Conservation (phyloP, 2,797 vertebrate species). For the Hippopotamyrus pictus region DNA sequence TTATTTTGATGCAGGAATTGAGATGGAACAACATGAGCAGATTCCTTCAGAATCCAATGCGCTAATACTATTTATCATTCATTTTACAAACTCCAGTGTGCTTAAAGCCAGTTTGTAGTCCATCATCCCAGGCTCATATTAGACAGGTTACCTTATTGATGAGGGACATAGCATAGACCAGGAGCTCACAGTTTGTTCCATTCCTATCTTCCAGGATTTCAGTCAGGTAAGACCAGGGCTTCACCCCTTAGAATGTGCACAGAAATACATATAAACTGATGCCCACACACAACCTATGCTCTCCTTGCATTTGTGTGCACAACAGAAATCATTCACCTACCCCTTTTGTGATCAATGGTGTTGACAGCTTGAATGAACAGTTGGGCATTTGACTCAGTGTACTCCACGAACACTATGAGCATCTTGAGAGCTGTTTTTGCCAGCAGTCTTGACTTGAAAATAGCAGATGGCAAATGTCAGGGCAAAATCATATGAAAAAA, state of each 20-base stretch:
- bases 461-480: background rate
- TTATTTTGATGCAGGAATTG: background rate
- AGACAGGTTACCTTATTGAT: conserved; percentile 80
- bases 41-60: background rate
- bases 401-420: conserved; percentile 92
- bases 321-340: conserved; percentile 48
- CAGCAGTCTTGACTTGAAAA: conserved; percentile 79
- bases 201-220: conserved; percentile 78
- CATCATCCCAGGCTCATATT: background rate
- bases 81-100: background rate
- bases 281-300: background rate
- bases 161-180: conserved; percentile 80
- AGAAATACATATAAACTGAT: background rate
- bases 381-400: conserved; percentile 75
- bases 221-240: conserved; percentile 74
- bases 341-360: conserved; percentile 64
- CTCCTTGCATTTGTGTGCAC: background rate
- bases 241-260: conserved; percentile 51
- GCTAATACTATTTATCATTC: background rate
- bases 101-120: background rate
- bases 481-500: background rate
- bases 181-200: conserved; percentile 74
- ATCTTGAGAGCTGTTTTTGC: conserved; percentile 90
- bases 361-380: conserved; percentile 75
- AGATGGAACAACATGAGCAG: background rate